A percentile compares a stretch with the other conserved stretches of the same genome.
Conservation (phyloP, 2,113 vertebrate species). For the Paradoxurus hermaphroditus region DNA sequence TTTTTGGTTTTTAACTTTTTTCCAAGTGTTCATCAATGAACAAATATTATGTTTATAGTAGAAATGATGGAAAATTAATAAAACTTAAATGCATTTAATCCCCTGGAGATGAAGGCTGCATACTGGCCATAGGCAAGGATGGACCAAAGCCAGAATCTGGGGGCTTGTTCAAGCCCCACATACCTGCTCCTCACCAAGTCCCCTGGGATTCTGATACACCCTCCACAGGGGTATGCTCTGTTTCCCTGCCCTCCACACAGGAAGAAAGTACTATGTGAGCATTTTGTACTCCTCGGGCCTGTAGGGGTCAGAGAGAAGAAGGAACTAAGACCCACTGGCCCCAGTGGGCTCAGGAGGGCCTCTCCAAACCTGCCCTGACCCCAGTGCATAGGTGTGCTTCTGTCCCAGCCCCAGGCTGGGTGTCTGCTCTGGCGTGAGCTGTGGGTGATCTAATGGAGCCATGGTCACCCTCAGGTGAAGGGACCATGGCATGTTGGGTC, state of each 20-base stretch:
- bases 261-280: neutral
- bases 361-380: neutral
- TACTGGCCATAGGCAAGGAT: no score
- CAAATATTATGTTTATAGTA: neutral
- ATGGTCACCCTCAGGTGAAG: neutral
- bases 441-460: neutral
- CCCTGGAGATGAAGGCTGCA: neutral
- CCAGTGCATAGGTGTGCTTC: neutral
- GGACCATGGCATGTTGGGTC: neutral
- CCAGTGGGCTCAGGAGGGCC: neutral
- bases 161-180: neutral
- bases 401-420: no score
- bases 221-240: fast-evolving
- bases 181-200: neutral
- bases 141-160: neutral
- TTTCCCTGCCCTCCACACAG: neutral
- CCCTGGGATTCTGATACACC: neutral
- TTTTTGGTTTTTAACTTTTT: neutral
- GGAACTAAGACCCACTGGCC: neutral
- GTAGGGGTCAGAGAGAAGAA: fast-evolving
- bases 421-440: fast-evolving
- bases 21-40: neutral
- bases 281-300: neutral
- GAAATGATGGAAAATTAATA: neutral
- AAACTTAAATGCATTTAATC: neutral